Evolutionary conservation across 1,140 invertebrate genomes (phyloP).

Genomic region (Neodiprion fabricii): DNA sequence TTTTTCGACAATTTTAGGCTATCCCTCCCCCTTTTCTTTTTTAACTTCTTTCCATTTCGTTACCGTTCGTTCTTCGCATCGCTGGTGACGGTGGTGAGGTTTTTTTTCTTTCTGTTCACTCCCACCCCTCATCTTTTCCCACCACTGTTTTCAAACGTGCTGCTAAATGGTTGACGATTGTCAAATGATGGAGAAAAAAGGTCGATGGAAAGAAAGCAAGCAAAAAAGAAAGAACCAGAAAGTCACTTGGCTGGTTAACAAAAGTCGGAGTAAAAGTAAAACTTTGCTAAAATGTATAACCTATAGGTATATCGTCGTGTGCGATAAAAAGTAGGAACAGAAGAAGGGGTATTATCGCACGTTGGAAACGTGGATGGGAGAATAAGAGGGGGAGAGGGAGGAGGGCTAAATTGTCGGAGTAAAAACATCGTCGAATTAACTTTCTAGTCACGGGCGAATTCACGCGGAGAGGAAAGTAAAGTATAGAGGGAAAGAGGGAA

Average conservation of each 20-base stretch:
- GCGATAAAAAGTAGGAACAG: too few relatives aligned
- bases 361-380: not conserved
- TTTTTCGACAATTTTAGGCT: too few relatives aligned
- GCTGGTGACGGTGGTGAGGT: too few relatives aligned
- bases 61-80: too few relatives aligned
- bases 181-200: not conserved
- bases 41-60: too few relatives aligned
- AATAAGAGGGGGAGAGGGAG: not conserved
- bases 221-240: not conserved
- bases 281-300: too few relatives aligned
- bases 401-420: too few relatives aligned
- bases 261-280: too few relatives aligned
- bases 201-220: not conserved
- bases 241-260: not conserved
- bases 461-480: slow-evolving; percentile 13
- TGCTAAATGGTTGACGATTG: not conserved
- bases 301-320: too few relatives aligned
- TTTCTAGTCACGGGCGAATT: slow-evolving; percentile 21
- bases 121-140: not conserved
- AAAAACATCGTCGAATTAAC: too few relatives aligned
- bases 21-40: too few relatives aligned
- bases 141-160: not conserved
- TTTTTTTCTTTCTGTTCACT: not conserved
- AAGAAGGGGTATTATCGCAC: too few relatives aligned
- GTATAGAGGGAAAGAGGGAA: slow-evolving; percentile 14